Evolutionary conservation across 2,113 vertebrate species (phyloP), one percentile per base, ranked within the genome.

Genomic region (Lamprotornis superbus): DNA sequence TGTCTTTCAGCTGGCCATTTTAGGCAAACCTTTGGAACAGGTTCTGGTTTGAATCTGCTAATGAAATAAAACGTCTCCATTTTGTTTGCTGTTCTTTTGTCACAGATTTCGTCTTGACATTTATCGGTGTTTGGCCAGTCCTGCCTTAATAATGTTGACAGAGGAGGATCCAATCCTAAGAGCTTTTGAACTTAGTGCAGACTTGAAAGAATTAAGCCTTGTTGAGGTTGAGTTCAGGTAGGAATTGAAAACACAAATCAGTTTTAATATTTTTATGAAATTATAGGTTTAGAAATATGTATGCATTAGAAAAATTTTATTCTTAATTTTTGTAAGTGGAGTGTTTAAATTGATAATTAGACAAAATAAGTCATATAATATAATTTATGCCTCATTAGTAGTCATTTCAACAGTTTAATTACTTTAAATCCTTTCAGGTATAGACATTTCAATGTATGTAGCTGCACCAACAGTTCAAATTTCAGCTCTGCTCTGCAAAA

Each of bases 211-310:
- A 97, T 98, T 99, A 89, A 99, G 99, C 93, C 98, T 99, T 46
- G 99, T 99, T 46, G 99, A 99, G 87, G 99, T 99, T 97, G 99
- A 99, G 97, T 99, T 99, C 98, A 99, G 99, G 99, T 99, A 97
- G 70, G 96, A 85, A 69, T 89, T 50, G 73, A 93, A 71, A 80
- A 88, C 42, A 56, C 37, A 46, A 90, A 50, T 11, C 4, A 39
- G 6, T 47, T 88, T 47, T 11, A 63, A 22, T 69, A 27, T 9
- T 74, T 68, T 4, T 55, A 15, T 64, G 39, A 56, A 75, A 68
- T 91, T 59, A n/a, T 3, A 6, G 12, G 3, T 71, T 2, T 56
- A 44, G 59, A 71, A 68, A 39, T 81, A 10, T 13, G 3, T 55
- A 33, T 64, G 23, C 8, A 49, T 70, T 63, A 75, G 68, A 53